A percentile compares a stretch with the other conserved stretches of the same genome.
These are phyloP conservation scores for Melospiza melodia DNA, from an alignment of 2,113 vertebrate genomes.

Conservation along the genomic window DNA sequence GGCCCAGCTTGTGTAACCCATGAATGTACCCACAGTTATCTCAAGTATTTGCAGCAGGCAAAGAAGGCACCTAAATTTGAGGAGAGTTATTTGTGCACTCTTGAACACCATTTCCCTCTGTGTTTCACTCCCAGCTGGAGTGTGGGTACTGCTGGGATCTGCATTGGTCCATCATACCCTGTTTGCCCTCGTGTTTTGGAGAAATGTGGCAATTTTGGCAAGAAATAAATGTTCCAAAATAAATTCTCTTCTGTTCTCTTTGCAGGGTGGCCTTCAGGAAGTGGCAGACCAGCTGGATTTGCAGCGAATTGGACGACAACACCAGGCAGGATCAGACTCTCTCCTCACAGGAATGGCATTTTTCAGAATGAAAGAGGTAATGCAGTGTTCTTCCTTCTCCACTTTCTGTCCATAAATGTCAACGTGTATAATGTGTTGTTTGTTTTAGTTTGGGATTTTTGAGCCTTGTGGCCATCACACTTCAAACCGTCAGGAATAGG, in stretches of 20 bases:
- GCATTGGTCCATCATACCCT: background rate
- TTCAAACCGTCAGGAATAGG: background rate
- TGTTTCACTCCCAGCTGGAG: background rate
- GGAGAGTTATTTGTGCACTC: background rate
- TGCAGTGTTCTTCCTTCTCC: background rate
- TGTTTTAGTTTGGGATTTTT: background rate
- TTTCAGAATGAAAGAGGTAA: slow-evolving; percentile 99
- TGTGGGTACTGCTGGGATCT: background rate
- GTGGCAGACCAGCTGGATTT: slow-evolving; percentile 97
- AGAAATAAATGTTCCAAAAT: background rate
- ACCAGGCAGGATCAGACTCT: slow-evolving; percentile 96
- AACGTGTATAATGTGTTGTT: background rate
- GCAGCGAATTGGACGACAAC: slow-evolving; percentile 94
- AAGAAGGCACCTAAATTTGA: background rate
- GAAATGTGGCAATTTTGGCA: background rate
- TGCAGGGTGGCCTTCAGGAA: slow-evolving; percentile 94
- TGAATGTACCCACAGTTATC: background rate
- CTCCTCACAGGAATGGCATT: slow-evolving; percentile 97
- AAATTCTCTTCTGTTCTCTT: background rate
- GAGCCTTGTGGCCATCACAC: background rate
- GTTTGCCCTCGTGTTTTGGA: background rate
- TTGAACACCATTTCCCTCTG: background rate
- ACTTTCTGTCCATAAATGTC: background rate
- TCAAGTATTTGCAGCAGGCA: background rate
- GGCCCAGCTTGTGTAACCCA: background rate